Evolutionary conservation across 1,140 invertebrate species (phyloP), one percentile per base, ranked within the genome.

Genomic region (Drosophila sechellia): DNA sequence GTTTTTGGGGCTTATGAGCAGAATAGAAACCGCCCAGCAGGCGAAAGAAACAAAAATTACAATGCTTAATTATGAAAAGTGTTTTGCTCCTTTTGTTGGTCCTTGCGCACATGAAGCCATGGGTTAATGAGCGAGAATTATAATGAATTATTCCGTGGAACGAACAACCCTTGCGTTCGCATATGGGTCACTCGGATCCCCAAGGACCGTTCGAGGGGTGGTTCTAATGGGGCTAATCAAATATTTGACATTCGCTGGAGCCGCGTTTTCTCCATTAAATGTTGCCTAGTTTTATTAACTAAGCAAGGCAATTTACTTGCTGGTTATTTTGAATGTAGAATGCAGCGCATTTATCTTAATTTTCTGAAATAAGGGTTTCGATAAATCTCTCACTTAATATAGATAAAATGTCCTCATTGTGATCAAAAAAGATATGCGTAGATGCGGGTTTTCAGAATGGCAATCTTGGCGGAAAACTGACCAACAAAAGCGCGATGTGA

Each of bases 11-110:
- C 42, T 42, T 53, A 35, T 57, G 63, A 43, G 46, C 39, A 39
- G 57, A 48, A 22, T 22, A 20, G 20, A 20, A 20, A 22, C 37
- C 63, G 37, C 10, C 34, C 37, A 27, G 35, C 31, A 39, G 46
- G 49, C 63, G 56, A 79, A 79, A 77, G 69, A 86, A 77, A 87
- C 81, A 81, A 70, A 78, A 87, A 86, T 86, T 87, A 81, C 74
- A 86, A 75, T 69, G 81, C 81, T 86, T 86, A 87, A 86, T 86
- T 86, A 86, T 86, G 74, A 86, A 86, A 86, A 81, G 81, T 81
- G 81, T 81, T 86, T 81, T 85, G 63, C 71, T 65, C 57, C 54
- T 37, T 60, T 42, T 64, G 64, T 43, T 48, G 39, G 46, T n/a
- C 20, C 10, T 39, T 46, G 27, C 37, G 58, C 60, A 75, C 53